These are phyloP conservation scores for Umimayanthus chanpuru DNA, from an alignment of 92 coral and sea anemone species.

Conservation along the genomic window DNA sequence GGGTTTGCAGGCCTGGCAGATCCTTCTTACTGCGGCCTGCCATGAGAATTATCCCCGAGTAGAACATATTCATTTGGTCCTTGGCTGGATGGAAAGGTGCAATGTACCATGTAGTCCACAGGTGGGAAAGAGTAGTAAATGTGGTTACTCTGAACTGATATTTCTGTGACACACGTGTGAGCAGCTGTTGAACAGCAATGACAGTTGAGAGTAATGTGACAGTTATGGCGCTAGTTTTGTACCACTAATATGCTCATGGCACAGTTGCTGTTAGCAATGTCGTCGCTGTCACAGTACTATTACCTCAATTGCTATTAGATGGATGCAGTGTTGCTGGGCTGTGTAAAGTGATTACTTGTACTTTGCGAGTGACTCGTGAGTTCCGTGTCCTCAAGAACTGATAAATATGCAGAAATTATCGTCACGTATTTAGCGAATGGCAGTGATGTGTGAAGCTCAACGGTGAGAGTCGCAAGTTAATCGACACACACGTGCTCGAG, in stretches of 20 bases:
- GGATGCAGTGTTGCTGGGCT: too few species aligned
- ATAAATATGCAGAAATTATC: too few species aligned
- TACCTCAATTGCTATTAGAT: too few species aligned
- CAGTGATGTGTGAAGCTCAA: too few species aligned
- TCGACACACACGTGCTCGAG: too few species aligned
- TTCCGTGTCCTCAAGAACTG: too few species aligned
- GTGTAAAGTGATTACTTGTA: too few species aligned
- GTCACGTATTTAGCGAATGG: too few species aligned
- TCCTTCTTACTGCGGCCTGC: neutral
- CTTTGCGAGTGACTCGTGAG: too few species aligned
- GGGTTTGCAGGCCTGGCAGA: neutral
- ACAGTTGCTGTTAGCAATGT: neutral
- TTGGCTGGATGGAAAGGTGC: slow-evolving; percentile 61
- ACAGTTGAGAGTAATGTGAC: neutral
- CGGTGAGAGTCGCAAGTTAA: too few species aligned
- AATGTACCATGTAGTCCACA: slow-evolving; percentile 49
- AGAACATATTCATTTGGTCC: slow-evolving; percentile 14
- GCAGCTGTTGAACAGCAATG: neutral
- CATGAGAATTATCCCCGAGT: slow-evolving; percentile 4
- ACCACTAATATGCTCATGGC: neutral
- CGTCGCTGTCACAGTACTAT: neutral
- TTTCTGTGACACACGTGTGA: neutral
- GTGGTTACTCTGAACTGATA: neutral
- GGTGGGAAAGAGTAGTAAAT: slow-evolving; percentile 46
- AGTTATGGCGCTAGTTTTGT: neutral